Base-by-base conservation (phyloP, 1,140 invertebrate species). In the Drosophila varians region DNA sequence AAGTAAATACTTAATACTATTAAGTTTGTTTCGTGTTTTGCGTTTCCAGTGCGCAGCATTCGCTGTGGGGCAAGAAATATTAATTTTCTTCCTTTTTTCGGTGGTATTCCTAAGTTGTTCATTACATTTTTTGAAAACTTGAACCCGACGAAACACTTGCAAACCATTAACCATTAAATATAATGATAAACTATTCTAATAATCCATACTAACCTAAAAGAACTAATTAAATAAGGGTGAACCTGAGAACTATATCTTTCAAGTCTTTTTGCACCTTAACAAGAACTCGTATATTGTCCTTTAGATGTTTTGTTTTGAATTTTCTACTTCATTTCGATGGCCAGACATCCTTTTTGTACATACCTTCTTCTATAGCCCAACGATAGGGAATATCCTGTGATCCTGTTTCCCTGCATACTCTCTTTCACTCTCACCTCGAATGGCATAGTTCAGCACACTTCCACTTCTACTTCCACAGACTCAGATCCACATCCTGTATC, bases 141-240 rank as follows among this genome's bases (percentile, higher is more conserved):
- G 90, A 91, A 91, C 90, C 90, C 74, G 90, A 91, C 90, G 90
- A 91, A 84, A 90, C 89, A 91, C 90, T 90, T 80, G 82, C 80
- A 72, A 75, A 69, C 62, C 57, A 62, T 70, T 87, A 84, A 69
- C 19, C 76, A 77, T 34, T 71, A 62, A 83, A 70, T 73, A 56
- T 77, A 55, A 60, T 51, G 52, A 45, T 61, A 64, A 82, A 25
- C 45, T 36, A 72, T 83, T 69, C 38, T 80, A 73, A 64, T 42
- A 38, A 38, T 25, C 40, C 40, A 72, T 83, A 77, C 46, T 80
- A 72, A 64, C 47, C 36, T 45, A 53, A 53, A 54, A 84, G 62
- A 58, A 60, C 47, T 53, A 74, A 71, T 34, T 56, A 75, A 86
- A 65, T n/a, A 31, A 55, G 54, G 54, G 70, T 57, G 43, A 56